Base-by-base conservation (phyloP, 2,113 vertebrate species). In the Romanogobio albipinnatus region DNA sequence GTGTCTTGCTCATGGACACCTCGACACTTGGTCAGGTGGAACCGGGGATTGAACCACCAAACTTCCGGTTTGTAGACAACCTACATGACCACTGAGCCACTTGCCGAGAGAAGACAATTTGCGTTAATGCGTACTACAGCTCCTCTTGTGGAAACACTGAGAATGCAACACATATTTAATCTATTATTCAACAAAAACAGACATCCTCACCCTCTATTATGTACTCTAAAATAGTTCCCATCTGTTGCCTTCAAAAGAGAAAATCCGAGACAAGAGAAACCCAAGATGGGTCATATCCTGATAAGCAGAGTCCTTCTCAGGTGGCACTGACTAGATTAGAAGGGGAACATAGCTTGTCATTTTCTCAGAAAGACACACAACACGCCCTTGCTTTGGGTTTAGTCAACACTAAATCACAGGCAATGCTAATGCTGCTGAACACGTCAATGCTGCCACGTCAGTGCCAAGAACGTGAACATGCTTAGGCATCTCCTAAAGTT, bases 251-350 rank as follows among this genome's bases (percentile, higher is more conserved):
- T 81, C 43, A 68, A 68, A 66, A 7, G 6, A 33, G 14, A 66
- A 81, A 51, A 68, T 33, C 43, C 51, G 43, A 68, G 24, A 51
- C 45, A 19, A 62, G n/a, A 64, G 24, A 47, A 49, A 51, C 45
- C 17, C 47, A 26, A 47, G 59, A 62, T 80, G 6, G 11, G n/a
- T 68, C 62, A 45, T 26, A 80, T 80, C 77, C 77, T 80, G 61
- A 68, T 81, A n/a, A 81, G 45, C 29, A 81, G 61, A 51, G 24
- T 62, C 59, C 43, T 61, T 79, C 36, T 26, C 2, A 51, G 45
- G 61, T 81, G 62, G 10, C 45, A 81, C 61, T 81, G 61, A 68
- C 66, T n/a, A 81, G 61, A 68, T 81, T 51, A 81, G 4, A 68
- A 17, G 33, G 61, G 19, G 14, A 45, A 64, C n/a, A 64, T 19